Conservation (phyloP, 2,797 vertebrate genomes). For the Takifugu ocellatus region DNA sequence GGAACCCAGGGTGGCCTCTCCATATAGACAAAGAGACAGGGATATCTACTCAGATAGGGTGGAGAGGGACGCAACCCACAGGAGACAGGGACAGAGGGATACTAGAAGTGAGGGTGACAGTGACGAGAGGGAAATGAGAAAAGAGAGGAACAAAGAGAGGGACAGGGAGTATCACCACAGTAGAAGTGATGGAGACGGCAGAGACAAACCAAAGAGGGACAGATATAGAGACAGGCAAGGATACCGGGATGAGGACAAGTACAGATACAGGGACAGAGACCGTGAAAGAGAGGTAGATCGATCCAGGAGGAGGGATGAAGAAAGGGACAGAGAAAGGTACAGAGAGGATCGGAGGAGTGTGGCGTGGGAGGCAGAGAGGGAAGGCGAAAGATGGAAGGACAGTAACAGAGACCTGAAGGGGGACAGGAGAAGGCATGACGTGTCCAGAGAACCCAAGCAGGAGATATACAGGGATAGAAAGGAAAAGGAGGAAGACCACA, state of each 20-base stretch:
- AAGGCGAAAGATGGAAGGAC: conserved; percentile 19
- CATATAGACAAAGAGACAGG: conserved; percentile 39
- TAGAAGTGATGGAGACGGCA: conserved; percentile 60
- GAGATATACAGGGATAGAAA: conserved; percentile 27
- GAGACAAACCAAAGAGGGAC: conserved; percentile 15
- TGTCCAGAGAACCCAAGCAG: conserved; percentile 26
- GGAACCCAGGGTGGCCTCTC: conserved; percentile 32
- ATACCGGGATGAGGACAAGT: conserved; percentile 31
- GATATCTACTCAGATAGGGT: conserved; percentile 36
- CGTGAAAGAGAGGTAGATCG: conserved; percentile 33
- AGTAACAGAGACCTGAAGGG: conserved; percentile 26
- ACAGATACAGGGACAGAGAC: conserved; percentile 32
- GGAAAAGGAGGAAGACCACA: conserved; percentile 22
- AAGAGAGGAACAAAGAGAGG: conserved; percentile 39
- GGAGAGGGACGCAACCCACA: conserved; percentile 24
- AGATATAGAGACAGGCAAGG: conserved; percentile 16
- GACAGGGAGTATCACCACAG: conserved; percentile 49
- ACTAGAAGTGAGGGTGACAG: conserved; percentile 61
- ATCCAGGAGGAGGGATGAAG: conserved; percentile 26
- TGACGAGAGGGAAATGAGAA: conserved; percentile 51
- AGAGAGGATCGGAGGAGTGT: conserved; percentile 22
- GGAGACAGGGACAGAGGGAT: conserved; percentile 47
- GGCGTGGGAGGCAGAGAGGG: conserved; percentile 13
- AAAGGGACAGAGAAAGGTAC: conserved; percentile 20
- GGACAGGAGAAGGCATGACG: conserved; percentile 30